These are phyloP conservation scores for Etheostoma cragini DNA, from an alignment of 2,113 vertebrate genomes.

Conservation along the genomic window DNA sequence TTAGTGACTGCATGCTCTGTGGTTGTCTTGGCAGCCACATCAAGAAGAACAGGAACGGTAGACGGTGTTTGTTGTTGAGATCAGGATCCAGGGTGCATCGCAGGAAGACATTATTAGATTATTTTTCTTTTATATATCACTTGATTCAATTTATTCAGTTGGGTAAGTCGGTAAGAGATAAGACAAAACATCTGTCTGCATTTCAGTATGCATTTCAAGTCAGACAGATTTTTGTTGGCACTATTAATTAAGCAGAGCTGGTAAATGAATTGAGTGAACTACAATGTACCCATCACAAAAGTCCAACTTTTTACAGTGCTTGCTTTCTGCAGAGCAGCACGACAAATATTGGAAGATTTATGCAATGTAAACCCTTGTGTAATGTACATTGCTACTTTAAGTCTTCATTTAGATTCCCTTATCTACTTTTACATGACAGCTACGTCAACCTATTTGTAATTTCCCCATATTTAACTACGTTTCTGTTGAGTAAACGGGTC, in stretches of 20 bases:
- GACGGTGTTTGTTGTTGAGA: slow-evolving; percentile 39
- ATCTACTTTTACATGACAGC: slow-evolving; percentile 30
- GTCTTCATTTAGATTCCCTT: slow-evolving; percentile 6
- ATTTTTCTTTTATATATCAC: slow-evolving; percentile 38
- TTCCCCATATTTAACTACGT: neutral
- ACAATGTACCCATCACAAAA: neutral
- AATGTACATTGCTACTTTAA: slow-evolving; percentile 15
- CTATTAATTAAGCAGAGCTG: slow-evolving; percentile 5
- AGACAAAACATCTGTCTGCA: slow-evolving; percentile 7
- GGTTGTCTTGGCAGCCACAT: slow-evolving; percentile 58
- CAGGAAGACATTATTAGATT: slow-evolving; percentile 23
- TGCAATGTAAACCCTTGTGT: slow-evolving; percentile 23
- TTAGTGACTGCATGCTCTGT: slow-evolving; percentile 38
- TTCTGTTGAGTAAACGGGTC: slow-evolving; percentile 24
- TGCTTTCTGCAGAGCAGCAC: neutral
- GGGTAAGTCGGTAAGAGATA: neutral
- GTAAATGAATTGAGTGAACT: slow-evolving; percentile 7
- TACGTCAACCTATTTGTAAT: slow-evolving; percentile 5
- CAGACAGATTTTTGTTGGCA: slow-evolving; percentile 13
- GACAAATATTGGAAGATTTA: slow-evolving; percentile 1
- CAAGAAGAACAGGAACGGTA: slow-evolving; percentile 22
- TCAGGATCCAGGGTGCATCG: slow-evolving; percentile 4
- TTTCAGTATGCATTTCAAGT: neutral
- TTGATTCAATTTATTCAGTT: slow-evolving; percentile 12
- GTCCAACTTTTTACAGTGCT: neutral